Percentiles rank a stretch among this genome's conserved stretches.
Evolutionary conservation across 2,113 vertebrate species (phyloP).

Genomic region (Paedocypris sp.): DNA sequence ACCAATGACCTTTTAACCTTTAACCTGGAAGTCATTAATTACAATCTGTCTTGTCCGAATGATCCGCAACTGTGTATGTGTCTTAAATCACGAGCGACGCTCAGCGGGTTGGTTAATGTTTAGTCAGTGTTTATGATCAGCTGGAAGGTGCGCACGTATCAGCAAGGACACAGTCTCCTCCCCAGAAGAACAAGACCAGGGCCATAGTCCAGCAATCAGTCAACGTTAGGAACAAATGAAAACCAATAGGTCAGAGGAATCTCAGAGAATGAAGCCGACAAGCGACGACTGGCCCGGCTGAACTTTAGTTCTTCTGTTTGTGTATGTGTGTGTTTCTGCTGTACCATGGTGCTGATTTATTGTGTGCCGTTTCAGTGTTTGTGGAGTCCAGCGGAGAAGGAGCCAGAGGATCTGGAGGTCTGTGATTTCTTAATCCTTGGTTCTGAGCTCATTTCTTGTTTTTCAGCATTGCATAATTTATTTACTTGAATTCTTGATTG

Average conservation of each 20-base stretch:
- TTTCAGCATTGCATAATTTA: no score
- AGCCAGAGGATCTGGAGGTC: constrained; percentile 56
- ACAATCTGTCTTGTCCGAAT: no score
- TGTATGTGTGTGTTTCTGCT: constrained; percentile 17
- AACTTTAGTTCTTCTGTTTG: constrained; percentile 7
- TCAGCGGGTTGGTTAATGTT: constrained; percentile 55
- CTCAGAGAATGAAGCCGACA: neutral
- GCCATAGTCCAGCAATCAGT: constrained; percentile 18
- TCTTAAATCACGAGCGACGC: no score
- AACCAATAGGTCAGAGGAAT: neutral
- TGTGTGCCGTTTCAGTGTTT: constrained; percentile 73
- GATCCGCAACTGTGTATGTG: no score
- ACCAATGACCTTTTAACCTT: no score
- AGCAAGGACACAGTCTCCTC: constrained; percentile 22
- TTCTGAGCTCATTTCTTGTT: no score
- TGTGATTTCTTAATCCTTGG: neutral
- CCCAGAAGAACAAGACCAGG: neutral
- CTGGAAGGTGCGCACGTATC: constrained; percentile 29
- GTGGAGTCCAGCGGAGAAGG: constrained; percentile 52
- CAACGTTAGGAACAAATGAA: neutral
- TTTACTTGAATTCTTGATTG: no score
- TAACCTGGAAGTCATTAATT: no score
- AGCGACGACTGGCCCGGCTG: constrained; percentile 3
- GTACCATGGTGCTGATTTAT: constrained; percentile 53
- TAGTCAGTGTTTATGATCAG: constrained; percentile 59